Evolutionary conservation across 2,888 invertebrate species (phyloP).

Genomic region (Meteorus colon): DNA sequence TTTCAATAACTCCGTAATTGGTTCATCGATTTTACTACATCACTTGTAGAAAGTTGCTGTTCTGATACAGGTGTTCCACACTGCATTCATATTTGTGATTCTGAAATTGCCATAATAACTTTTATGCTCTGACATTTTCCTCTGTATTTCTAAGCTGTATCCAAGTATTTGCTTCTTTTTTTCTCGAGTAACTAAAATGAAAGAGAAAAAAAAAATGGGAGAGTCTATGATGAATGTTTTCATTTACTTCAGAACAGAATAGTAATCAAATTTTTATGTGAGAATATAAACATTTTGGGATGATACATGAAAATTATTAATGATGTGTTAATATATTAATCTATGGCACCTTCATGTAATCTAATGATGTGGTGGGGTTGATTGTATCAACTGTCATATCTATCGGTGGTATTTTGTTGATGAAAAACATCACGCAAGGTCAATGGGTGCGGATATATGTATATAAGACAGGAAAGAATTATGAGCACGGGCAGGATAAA

Average conservation of each 20-base stretch:
- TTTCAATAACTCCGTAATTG: too few relatives aligned
- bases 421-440: slow-evolving; percentile 59
- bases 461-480: background rate
- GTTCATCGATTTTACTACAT: too few relatives aligned
- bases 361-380: slow-evolving; percentile 57
- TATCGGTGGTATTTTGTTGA: slow-evolving; percentile 57
- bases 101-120: too few relatives aligned
- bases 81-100: too few relatives aligned
- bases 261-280: background rate
- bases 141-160: too few relatives aligned
- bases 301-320: background rate
- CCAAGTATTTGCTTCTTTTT: too few relatives aligned
- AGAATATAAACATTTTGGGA: background rate
- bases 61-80: too few relatives aligned
- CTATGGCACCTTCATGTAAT: slow-evolving; percentile 57
- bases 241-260: background rate
- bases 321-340: slow-evolving; percentile 50
- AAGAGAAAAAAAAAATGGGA: too few relatives aligned
- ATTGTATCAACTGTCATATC: slow-evolving; percentile 48
- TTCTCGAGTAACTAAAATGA: too few relatives aligned
- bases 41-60: too few relatives aligned
- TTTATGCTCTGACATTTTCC: too few relatives aligned
- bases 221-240: too few relatives aligned
- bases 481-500: background rate
- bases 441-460: slow-evolving; percentile 22